Conservation (phyloP, 2,113 vertebrate genomes). For the Festucalex cinctus region DNA sequence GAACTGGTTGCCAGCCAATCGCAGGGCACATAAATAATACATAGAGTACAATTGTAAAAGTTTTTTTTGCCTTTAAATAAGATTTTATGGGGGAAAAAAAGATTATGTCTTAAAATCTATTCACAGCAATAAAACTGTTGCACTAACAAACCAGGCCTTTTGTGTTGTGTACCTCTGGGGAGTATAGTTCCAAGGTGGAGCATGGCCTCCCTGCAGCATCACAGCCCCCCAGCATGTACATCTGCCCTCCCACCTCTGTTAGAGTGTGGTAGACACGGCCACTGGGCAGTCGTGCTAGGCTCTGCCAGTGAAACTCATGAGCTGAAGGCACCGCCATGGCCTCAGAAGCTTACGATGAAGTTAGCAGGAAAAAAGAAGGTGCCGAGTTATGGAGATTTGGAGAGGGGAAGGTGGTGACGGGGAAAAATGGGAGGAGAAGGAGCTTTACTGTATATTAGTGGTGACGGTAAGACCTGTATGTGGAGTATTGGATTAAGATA, state of each 20-base stretch:
- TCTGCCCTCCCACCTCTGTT: conserved; percentile 84
- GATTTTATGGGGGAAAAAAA: not conserved
- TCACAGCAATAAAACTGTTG: not conserved
- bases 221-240: conserved; percentile 92
- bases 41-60: not conserved
- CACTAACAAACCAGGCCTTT: not conserved
- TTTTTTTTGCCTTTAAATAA: not conserved
- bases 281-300: conserved; percentile 82
- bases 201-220: conserved; percentile 83
- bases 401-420: not conserved
- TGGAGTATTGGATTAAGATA: conserved; percentile 10
- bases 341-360: conserved; percentile 2
- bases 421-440: conserved; percentile 6
- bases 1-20: too few species aligned
- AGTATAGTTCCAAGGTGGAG: conserved; percentile 85
- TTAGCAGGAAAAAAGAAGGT: not conserved
- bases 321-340: conserved; percentile 81
- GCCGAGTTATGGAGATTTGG: conserved; percentile 7
- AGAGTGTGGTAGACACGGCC: conserved; percentile 88
- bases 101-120: not conserved
- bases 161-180: conserved; percentile 77
- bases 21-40: not conserved
- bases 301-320: conserved; percentile 93
- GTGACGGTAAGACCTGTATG: conserved; percentile 1
- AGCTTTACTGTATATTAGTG: conserved; percentile 4